These are phyloP conservation scores for Gonatopus flavifemur DNA, from an alignment of 1,140 invertebrate species.

Conservation along the genomic window DNA sequence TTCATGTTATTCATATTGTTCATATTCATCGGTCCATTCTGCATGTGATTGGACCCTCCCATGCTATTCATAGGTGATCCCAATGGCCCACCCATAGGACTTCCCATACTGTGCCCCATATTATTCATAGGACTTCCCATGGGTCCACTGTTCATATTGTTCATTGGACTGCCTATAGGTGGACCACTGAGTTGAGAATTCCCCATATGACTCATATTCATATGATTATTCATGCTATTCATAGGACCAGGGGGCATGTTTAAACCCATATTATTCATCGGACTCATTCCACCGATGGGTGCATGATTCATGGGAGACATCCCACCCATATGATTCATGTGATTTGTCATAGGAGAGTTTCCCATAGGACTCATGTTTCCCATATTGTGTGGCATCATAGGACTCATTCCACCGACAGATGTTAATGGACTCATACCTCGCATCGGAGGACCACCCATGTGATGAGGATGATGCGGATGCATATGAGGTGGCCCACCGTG, in stretches of 20 bases:
- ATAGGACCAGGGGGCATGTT: slow-evolving; percentile 61
- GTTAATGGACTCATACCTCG: slow-evolving; percentile 59
- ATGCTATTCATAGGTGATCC: slow-evolving; percentile 55
- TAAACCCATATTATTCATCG: slow-evolving; percentile 71
- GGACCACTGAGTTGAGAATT: slow-evolving; percentile 69
- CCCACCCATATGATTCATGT: slow-evolving; percentile 67
- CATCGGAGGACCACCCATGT: slow-evolving; percentile 68
- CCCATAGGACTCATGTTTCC: slow-evolving; percentile 57
- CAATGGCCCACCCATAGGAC: slow-evolving; percentile 54
- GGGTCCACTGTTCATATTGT: slow-evolving; percentile 65
- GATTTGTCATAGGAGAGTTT: slow-evolving; percentile 54
- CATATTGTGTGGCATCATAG: slow-evolving; percentile 61
- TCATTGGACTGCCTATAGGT: slow-evolving; percentile 74
- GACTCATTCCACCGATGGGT: slow-evolving; percentile 66
- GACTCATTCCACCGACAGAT: slow-evolving; percentile 71
- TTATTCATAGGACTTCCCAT: slow-evolving; percentile 64
- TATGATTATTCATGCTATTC: slow-evolving; percentile 62
- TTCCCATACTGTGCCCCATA: slow-evolving; percentile 55
- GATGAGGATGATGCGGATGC: slow-evolving; percentile 60
- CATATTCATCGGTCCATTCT: slow-evolving; percentile 53
- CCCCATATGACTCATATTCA: slow-evolving; percentile 74
- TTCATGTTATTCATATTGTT: slow-evolving; percentile 58
- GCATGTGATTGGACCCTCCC: slow-evolving; percentile 50
- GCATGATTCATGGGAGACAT: slow-evolving; percentile 64
- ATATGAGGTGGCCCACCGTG: slow-evolving; percentile 61